phyloP scores from a whole-genome alignment of 2,113 vertebrate genomes.

The Neotoma lepida region DNA sequence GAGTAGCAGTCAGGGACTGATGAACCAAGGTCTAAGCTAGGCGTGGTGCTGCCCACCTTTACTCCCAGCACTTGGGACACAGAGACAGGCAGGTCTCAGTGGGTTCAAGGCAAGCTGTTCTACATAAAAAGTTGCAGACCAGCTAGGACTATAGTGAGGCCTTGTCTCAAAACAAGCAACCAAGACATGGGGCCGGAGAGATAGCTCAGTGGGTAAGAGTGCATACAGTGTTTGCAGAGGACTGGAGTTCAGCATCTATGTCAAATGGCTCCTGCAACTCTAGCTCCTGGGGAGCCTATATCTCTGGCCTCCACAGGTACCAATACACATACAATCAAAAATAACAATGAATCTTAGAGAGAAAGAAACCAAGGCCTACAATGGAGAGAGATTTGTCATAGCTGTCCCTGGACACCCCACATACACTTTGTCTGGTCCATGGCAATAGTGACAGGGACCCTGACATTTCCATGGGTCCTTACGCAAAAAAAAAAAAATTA shows the following conservation, averaged over 20 bases:
- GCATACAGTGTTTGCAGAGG: background rate
- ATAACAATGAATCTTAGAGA: background rate
- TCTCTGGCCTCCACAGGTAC: background rate
- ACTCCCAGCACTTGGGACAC: background rate
- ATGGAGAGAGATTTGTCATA: background rate
- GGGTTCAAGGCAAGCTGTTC: background rate
- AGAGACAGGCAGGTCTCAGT: background rate
- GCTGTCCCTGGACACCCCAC: background rate
- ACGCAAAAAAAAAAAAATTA: background rate
- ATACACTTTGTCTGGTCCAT: background rate
- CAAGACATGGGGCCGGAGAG: background rate
- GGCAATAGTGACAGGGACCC: background rate
- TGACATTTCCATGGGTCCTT: background rate
- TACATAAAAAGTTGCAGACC: background rate
- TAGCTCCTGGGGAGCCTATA: background rate
- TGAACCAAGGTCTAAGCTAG: background rate
- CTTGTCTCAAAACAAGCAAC: background rate
- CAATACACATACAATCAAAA: background rate
- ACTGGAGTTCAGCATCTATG: background rate
- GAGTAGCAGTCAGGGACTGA: background rate
- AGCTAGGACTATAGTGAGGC: background rate
- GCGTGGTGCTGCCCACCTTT: background rate
- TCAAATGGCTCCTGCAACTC: background rate
- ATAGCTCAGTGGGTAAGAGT: background rate
- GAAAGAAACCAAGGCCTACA: background rate